Conservation (phyloP, 2,113 vertebrate genomes). For the Bambusicola thoracicus region DNA sequence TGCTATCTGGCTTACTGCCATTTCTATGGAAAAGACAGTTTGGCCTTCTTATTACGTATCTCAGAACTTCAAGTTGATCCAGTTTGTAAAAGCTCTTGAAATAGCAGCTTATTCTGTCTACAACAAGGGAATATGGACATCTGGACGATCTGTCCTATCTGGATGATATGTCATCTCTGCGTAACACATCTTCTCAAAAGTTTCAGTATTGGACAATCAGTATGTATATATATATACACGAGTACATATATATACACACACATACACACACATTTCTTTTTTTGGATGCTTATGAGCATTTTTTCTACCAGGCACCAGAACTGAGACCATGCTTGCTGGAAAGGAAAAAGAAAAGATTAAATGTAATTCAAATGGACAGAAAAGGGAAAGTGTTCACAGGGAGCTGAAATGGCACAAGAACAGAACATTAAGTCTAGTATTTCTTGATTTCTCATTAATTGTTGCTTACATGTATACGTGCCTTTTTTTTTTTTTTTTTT, state of each 20-base stretch:
- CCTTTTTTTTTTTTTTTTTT: too few species aligned
- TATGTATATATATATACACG: too few species aligned
- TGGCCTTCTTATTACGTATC: neutral
- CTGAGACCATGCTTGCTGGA: neutral
- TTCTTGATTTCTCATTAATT: neutral
- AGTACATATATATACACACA: too few species aligned
- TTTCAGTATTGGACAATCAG: neutral
- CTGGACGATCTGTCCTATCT: neutral
- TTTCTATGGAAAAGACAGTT: neutral
- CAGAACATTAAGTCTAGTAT: neutral
- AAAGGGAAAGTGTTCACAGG: neutral
- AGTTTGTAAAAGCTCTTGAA: neutral
- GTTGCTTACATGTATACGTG: neutral
- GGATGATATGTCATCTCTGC: neutral
- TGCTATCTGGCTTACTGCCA: neutral
- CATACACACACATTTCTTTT: neutral
- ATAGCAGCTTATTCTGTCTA: neutral
- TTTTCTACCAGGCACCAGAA: neutral
- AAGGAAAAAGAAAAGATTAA: neutral
- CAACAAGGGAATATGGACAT: neutral
- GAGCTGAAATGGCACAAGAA: neutral
- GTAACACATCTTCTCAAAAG: neutral
- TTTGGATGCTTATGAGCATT: neutral
- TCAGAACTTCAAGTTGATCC: neutral
- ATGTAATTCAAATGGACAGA: neutral